Conservation (phyloP, 2,797 vertebrate species). For the Melanotaenia boesemani region DNA sequence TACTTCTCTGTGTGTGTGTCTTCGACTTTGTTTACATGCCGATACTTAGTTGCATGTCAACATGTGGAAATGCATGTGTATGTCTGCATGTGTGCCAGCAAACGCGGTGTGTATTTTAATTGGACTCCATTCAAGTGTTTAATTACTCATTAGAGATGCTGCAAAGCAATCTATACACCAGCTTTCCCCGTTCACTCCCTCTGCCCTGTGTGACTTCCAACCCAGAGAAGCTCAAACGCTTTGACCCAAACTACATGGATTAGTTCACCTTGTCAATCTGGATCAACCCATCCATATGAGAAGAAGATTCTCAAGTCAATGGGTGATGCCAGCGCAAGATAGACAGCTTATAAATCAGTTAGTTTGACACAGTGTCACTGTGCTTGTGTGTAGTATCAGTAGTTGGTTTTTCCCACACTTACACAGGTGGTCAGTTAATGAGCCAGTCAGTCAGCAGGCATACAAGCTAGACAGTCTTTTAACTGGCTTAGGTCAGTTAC, state of each 20-base stretch:
- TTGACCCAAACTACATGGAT: conserved; percentile 78
- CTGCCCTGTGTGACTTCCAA: conserved; percentile 54
- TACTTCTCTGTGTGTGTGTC: conserved; percentile 24
- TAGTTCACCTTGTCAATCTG: conserved; percentile 80
- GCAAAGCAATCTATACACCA: conserved; percentile 75
- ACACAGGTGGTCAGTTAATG: conserved; percentile 30
- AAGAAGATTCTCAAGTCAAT: conserved; percentile 55
- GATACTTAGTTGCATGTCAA: conserved; percentile 40
- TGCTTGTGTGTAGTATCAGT: conserved; percentile 38
- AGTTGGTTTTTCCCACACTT: conserved; percentile 5
- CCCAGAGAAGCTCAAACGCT: conserved; percentile 63
- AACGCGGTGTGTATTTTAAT: conserved; percentile 70
- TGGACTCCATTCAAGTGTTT: conserved; percentile 81
- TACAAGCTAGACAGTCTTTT: conserved; percentile 21
- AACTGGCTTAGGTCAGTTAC: conserved; percentile 20
- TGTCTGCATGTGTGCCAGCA: conserved; percentile 15
- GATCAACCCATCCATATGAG: conserved; percentile 70
- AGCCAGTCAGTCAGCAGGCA: conserved; percentile 39
- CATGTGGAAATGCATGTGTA: conserved; percentile 14
- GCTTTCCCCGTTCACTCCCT: conserved; percentile 40
- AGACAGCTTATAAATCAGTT: conserved; percentile 59
- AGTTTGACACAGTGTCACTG: conserved; percentile 47
- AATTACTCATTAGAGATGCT: conserved; percentile 79
- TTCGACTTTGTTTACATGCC: conserved; percentile 54
- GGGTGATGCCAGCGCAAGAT: conserved; percentile 32